Evolutionary conservation across 2,113 vertebrate genomes (phyloP).

Genomic region (Melanotaenia duboulayi): DNA sequence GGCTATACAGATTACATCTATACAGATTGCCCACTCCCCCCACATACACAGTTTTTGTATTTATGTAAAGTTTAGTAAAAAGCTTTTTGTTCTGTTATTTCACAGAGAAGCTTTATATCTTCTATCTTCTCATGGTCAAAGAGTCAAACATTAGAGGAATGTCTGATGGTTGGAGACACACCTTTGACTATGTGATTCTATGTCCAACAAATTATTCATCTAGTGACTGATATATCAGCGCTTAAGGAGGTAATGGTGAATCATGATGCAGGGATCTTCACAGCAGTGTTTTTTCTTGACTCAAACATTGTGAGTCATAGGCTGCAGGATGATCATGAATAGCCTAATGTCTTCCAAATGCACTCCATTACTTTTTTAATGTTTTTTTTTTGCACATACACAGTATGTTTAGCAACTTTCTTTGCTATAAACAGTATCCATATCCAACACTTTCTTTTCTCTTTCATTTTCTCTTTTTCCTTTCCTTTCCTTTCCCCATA

Average conservation of each 20-base stretch:
- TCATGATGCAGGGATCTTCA: neutral
- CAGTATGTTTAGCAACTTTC: neutral
- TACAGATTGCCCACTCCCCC: too few species aligned
- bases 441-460: neutral
- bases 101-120: neutral
- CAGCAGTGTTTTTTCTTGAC: neutral
- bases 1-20: too few species aligned
- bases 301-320: neutral
- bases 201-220: neutral
- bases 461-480: neutral
- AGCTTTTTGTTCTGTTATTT: neutral
- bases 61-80: neutral
- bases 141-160: neutral
- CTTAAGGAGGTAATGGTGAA: neutral
- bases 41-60: neutral
- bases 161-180: neutral
- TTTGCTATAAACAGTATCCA: neutral
- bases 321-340: neutral
- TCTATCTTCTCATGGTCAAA: too few species aligned
- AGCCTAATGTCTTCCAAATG: neutral
- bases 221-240: neutral
- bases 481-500: constrained; percentile 48
- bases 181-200: neutral
- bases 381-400: neutral
- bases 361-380: neutral